Evolutionary conservation across 2,888 invertebrate genomes (phyloP).

Genomic region (Sepioteuthis lessoniana): DNA sequence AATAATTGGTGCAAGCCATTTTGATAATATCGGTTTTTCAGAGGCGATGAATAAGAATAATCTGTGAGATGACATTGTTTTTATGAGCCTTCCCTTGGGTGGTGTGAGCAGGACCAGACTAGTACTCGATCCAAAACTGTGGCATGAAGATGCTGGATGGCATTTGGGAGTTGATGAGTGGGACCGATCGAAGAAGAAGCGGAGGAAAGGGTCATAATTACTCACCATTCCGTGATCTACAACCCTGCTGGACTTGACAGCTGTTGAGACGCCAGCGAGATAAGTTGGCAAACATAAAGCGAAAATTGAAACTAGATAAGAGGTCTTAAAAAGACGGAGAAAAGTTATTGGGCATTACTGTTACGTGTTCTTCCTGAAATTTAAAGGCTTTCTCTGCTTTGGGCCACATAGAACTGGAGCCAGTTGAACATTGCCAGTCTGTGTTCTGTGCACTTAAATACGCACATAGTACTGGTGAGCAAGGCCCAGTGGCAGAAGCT

Average conservation of each 20-base stretch:
- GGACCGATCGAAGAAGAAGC: background rate
- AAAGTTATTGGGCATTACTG: background rate
- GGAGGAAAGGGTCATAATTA: background rate
- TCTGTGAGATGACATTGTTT: background rate
- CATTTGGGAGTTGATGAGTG: background rate
- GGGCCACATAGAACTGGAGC: background rate
- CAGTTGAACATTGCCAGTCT: background rate
- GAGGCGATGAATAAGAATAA: conserved; percentile 20
- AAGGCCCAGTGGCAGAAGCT: too few relatives aligned
- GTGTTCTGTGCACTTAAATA: background rate
- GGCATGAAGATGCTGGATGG: background rate
- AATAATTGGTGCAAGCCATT: background rate
- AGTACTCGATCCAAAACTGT: background rate
- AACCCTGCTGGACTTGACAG: background rate
- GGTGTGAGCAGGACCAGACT: background rate
- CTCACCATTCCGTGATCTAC: conserved; percentile 2
- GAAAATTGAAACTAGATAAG: conserved; percentile 33
- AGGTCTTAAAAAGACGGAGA: background rate
- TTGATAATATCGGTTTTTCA: background rate
- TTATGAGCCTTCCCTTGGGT: background rate
- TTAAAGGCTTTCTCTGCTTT: background rate
- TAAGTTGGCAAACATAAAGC: background rate
- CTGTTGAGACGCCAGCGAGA: conserved; percentile 1
- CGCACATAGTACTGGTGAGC: background rate
- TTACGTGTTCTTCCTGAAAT: background rate